Base-by-base conservation (phyloP, 2,888 invertebrate genomes). In the Spicauda simplicius region DNA sequence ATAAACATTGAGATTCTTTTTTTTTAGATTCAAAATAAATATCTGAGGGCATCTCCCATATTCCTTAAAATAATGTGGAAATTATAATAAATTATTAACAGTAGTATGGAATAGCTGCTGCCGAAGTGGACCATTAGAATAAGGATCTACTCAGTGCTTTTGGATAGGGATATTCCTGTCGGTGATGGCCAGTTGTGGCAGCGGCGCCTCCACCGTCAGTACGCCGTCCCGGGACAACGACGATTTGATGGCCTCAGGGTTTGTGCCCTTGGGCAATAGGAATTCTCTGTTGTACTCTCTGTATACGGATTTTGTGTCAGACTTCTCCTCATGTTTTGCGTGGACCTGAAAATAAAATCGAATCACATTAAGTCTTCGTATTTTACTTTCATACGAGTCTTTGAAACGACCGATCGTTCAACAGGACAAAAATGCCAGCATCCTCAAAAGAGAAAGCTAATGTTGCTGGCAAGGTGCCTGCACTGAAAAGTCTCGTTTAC, bases 241-340 rank as follows among this genome's bases (percentile, higher is more conserved):
- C 37, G 98, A 99, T 88, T 97, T 97, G 92, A 99, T 98, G 74
- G 96, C 96, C 93, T 99, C 99, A 0, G 99, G 98, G 91, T 99
- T 98, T 69, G 99, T 98, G 79, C 99, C 99, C 90, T 98, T 97
- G 7, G 99, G 99, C 86, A 99, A 94, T 86, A 99, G 94, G 94
- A 99, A 99, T 93, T 99, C 99, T 76, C 98, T 96, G 92, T 99
- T 99, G 95, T 99, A 99, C 91, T 99, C 99, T 92, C 99, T 96
- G 95, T 98, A 99, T 71, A 99, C 98, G 54, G 98, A 98, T 94
- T 98, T 98, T 84, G 97, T 98, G 91, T 98, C 98, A 62, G 97
- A 96, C 93, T 99, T 99, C 93, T 99, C 99, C 91, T 99, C 99
- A 93, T 99, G 99, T 91, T 98, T 98, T 71, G 99, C 99, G 86